These are phyloP conservation scores for Synergus umbraculus DNA, from an alignment of 2,888 invertebrate genomes.

Conservation along the genomic window DNA sequence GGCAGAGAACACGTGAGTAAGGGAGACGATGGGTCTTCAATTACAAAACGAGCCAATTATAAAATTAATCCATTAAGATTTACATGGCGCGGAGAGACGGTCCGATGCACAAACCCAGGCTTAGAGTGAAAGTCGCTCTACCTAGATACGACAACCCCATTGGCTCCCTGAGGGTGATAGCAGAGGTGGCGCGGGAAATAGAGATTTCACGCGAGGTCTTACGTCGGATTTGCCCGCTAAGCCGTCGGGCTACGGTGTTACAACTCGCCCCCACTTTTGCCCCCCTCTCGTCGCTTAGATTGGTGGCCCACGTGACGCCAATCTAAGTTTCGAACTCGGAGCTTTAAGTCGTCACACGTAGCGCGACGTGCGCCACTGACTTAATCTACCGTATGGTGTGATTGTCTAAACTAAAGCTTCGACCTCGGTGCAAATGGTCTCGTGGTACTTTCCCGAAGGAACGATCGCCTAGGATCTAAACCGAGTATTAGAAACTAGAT, in stretches of 20 bases:
- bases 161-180: slow-evolving; percentile 42
- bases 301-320: slow-evolving; percentile 66
- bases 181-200: slow-evolving; percentile 61
- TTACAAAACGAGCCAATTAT: slow-evolving; percentile 70
- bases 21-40: slow-evolving; percentile 53
- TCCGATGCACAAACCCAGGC: slow-evolving; percentile 25
- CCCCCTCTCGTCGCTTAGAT: slow-evolving; percentile 49
- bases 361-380: slow-evolving; percentile 57
- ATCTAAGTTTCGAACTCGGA: slow-evolving; percentile 71
- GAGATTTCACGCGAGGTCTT: slow-evolving; percentile 70
- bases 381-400: slow-evolving; percentile 61
- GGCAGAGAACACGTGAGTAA: slow-evolving; percentile 30
- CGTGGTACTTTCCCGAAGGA: slow-evolving; percentile 44
- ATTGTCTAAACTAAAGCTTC: slow-evolving; percentile 57
- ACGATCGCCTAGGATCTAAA: slow-evolving; percentile 11
- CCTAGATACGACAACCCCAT: slow-evolving; percentile 38
- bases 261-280: slow-evolving; percentile 50
- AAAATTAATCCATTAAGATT: slow-evolving; percentile 73
- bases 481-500: not conserved
- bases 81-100: slow-evolving; percentile 47
- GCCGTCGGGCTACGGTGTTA: slow-evolving; percentile 55
- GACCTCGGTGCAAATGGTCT: slow-evolving; percentile 47
- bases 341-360: slow-evolving; percentile 64
- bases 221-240: slow-evolving; percentile 72
- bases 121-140: slow-evolving; percentile 34